Base-by-base conservation (phyloP, 2,888 invertebrate species). In the Synergus umbraculus region DNA sequence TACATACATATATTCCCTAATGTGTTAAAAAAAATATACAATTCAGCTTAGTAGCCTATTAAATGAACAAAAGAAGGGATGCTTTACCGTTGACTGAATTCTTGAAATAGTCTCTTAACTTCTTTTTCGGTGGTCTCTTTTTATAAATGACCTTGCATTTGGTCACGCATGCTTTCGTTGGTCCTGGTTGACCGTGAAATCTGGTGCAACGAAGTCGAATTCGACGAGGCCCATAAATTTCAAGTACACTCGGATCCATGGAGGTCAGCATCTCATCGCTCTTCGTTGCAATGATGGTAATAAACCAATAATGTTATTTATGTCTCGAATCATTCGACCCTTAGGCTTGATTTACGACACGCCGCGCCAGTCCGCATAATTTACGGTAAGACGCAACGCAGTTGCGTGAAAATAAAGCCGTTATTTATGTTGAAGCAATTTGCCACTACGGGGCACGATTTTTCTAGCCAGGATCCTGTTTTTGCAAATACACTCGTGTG, bases 221-320 rank as follows among this genome's bases (percentile, higher is more conserved):
- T 64, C 76, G 63, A 46, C 63, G 29, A 7, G 69, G 78, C 10
- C 80, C 82, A 77, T 84, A 84, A 83, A 84, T 83, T 80, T 79
- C 66, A 41, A 58, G 65, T 78, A 41, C 60, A 65, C 69, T 76
- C 67, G 63, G 63, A 43, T 43, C 15, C 54, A 46, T 15, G 77
- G 77, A 46, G 77, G 77, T 65, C 64, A 63, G 60, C 37, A 41
- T 37, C 76, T 73, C 49, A 65, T 76, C 43, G 69, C 66, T 77
- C 83, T 83, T 81, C 69, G 76, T 84, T 82, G 81, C 81, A 81
- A 83, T 84, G 81, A 85, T 81, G 80, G 83, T 78, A 83, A 87
- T 90, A 91, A 91, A 90, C 89, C 90, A 88, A 91, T 92, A 90
- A 91, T 91, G 88, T 90, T 91, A 90, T 91, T 91, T 91, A 89